Percentiles rank a stretch among this genome's conserved stretches.
Conservation (phyloP, 2,113 vertebrate species). For the Genyomyrus donnyi region DNA sequence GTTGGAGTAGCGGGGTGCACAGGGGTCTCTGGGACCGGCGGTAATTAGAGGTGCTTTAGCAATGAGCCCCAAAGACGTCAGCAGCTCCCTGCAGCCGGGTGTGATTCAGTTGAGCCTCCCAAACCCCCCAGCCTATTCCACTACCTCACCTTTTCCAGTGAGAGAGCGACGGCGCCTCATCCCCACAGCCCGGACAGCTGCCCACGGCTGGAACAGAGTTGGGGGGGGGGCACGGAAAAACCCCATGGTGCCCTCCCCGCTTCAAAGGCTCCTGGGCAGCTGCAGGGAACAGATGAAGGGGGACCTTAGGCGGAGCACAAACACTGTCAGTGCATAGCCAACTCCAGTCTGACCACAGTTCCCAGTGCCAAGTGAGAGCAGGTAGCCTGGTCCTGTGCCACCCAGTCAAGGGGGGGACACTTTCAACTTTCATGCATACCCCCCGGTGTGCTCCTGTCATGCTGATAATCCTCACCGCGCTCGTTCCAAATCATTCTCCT, state of each 20-base stretch:
- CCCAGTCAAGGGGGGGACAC: neutral
- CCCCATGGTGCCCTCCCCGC: neutral
- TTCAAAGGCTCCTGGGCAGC: neutral
- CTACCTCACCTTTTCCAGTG: constrained; percentile 17
- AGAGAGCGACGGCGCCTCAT: neutral
- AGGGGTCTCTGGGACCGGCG: neutral
- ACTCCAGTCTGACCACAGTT: neutral
- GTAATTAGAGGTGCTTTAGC: neutral
- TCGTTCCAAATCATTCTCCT: neutral
- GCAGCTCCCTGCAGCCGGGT: too few species aligned
- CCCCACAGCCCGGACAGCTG: neutral
- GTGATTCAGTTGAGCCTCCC: neutral
- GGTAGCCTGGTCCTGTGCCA: neutral
- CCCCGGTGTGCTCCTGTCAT: neutral
- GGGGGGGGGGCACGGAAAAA: neutral
- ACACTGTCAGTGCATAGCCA: neutral
- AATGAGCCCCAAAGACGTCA: neutral
- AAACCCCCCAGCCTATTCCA: neutral
- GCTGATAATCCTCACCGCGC: neutral
- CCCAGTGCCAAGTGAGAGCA: neutral
- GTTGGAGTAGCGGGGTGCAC: neutral
- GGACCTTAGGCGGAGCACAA: neutral
- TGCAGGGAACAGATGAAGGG: neutral
- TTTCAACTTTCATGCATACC: neutral
- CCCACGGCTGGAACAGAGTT: neutral